Evolutionary conservation across 2,888 invertebrate species (phyloP), one percentile per base, ranked within the genome.

Genomic region (Drosophila paranaensis): DNA sequence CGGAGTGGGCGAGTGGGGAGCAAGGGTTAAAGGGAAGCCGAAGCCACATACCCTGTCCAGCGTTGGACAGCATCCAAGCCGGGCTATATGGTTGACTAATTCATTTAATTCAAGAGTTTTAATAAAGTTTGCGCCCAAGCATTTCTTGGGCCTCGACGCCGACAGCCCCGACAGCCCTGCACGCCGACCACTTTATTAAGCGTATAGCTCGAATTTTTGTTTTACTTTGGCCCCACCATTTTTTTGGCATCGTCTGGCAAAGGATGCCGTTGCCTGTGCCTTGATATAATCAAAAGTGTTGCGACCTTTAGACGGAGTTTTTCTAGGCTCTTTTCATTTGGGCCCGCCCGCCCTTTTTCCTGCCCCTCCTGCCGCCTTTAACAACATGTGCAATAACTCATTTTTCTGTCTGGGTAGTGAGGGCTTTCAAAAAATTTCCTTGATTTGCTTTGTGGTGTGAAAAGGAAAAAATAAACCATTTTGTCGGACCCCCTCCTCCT

Each of bases 51-150:
- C 72, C 80, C 80, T 25, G 48, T 60, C 72, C 61, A 60, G 56
- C 27, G n/a, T 58, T 58, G 70, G 71, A 54, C 76, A 60, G 37
- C 68, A 68, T 61, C 61, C 85, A 71, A 86, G 85, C 82, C 71
- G 69, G 83, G 81, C 89, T 89, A 72, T 89, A 89, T 86, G 85
- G 89, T 89, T 86, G 89, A 86, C 85, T 86, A 86, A 86, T 86
- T 86, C 85, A 86, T 86, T 86, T 86, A 86, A 86, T 86, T 86
- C 85, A 89, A 86, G 85, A 86, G 89, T 86, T 86, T 86, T 86
- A 86, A 86, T 86, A 86, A 86, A 86, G 89, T 86, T 86, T 86
- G 82, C 87, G 74, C 83, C 74, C 82, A 48, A 84, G 72, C 77
- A 84, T 87, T 85, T 80, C 78, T 74, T 73, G 68, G 69, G 60